These are phyloP conservation scores for Acrossocheilus wenchowensis DNA, from an alignment of 2,797 vertebrate species.

Conservation along the genomic window DNA sequence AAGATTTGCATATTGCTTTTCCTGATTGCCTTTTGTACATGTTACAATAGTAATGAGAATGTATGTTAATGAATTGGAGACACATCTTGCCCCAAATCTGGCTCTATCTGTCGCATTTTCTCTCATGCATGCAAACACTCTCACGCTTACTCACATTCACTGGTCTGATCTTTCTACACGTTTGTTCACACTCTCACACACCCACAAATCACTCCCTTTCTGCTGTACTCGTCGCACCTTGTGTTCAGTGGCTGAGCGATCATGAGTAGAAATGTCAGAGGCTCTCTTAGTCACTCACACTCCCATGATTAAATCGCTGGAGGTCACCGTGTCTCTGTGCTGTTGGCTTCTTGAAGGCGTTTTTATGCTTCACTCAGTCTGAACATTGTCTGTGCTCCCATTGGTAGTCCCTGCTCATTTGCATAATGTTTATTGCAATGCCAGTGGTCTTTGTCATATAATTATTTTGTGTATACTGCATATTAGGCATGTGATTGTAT, in stretches of 20 bases:
- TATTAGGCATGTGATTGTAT: not conserved
- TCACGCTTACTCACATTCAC: conserved; percentile 29
- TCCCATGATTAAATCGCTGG: not conserved
- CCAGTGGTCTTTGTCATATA: not conserved
- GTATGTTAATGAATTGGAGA: not conserved
- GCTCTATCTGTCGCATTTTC: not conserved
- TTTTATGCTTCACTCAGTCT: not conserved
- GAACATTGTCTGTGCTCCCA: not conserved
- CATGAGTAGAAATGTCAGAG: conserved; percentile 50
- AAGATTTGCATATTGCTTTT: not conserved
- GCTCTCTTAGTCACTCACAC: conserved; percentile 30
- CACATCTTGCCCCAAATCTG: conserved; percentile 9
- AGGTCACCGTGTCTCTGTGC: conserved; percentile 19
- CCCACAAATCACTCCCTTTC: conserved; percentile 36
- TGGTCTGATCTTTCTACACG: conserved; percentile 34
- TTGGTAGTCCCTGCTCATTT: not conserved
- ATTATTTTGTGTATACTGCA: not conserved
- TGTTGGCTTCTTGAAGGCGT: conserved; percentile 7
- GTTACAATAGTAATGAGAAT: not conserved
- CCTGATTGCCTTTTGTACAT: not conserved
- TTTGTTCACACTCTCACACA: conserved; percentile 30
- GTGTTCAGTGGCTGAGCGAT: conserved; percentile 44
- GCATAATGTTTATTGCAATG: not conserved
- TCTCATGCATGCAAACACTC: not conserved
- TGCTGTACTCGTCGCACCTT: conserved; percentile 20